Percentiles rank a stretch among this genome's conserved stretches.
Evolutionary conservation across 2,113 vertebrate genomes (phyloP).

Genomic region (Gymnocephalus cernua): DNA sequence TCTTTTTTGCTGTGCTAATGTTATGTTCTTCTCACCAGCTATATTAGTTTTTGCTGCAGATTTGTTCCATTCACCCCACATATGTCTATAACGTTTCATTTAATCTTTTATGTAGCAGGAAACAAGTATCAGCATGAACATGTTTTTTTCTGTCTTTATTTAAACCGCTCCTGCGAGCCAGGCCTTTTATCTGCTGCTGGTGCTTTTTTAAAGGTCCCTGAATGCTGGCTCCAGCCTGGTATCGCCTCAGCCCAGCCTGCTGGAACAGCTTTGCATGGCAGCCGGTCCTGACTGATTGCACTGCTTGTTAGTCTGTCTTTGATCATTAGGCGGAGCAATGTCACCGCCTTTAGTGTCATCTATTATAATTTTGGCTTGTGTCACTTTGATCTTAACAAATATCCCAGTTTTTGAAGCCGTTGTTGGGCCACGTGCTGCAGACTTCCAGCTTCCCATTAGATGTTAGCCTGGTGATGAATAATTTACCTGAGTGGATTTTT

Average conservation of each 20-base stretch:
- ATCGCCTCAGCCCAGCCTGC: slow-evolving; percentile 41
- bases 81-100: neutral
- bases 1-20: neutral
- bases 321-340: slow-evolving; percentile 76
- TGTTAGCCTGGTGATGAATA: slow-evolving; percentile 57
- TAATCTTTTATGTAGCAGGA: neutral
- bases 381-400: slow-evolving; percentile 79
- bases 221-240: slow-evolving; percentile 20
- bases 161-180: neutral
- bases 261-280: slow-evolving; percentile 36
- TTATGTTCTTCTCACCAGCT: neutral
- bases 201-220: slow-evolving; percentile 15
- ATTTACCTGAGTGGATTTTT: slow-evolving; percentile 63
- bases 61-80: neutral
- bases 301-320: slow-evolving; percentile 74
- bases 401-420: slow-evolving; percentile 52
- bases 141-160: neutral
- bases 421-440: slow-evolving; percentile 54
- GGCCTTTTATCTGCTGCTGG: slow-evolving; percentile 15
- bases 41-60: neutral
- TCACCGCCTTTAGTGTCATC: slow-evolving; percentile 69
- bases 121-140: neutral
- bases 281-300: slow-evolving; percentile 56
- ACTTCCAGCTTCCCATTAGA: slow-evolving; percentile 50
- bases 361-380: slow-evolving; percentile 66